Base-by-base conservation (phyloP, 2,888 invertebrate genomes). In the Apotomis turbidana region DNA sequence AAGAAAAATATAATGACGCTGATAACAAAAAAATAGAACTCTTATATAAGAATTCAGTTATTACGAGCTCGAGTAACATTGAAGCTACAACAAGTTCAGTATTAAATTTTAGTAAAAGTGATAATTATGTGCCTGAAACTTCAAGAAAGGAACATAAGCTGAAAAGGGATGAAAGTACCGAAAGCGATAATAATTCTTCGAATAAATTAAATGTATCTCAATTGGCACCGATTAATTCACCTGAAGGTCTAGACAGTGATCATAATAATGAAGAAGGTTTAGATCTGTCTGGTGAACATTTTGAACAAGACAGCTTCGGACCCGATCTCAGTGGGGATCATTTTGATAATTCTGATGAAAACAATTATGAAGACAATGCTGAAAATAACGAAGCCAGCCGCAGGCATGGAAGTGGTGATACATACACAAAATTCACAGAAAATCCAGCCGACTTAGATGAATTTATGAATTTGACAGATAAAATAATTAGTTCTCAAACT, bases 401-500 rank as follows among this genome's bases (percentile, higher is more conserved):
- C 77, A 87, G 91, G 54, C 87, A 89, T 74, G 90, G 91, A 3
- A 93, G 93, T 78, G 89, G 93, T 57, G 91, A 91, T 63, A 93
- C 93, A 15, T 93, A 93, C 68, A 93, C 93, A 51, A 93, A 93
- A 80, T 91, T 90, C 74, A 88, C 90, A 9, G 91, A 91, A 78
- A 84, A 90, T 75, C 85, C 91, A 5, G 84, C 83, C 12, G 90
- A 91, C 77, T 85, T 93, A 75, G 90, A 92, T 76, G 93, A 93
- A 79, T 93, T 93, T 77, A 85, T 93, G 68, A 87, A 81, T 73
- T 77, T 93, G 58, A 93, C 93, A 57, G 90, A 93, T 80, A 87
- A 89, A 82, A 83, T 93, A 78, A 85, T 91, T 61, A 83, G 76
- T 71, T 79, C 78, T 64, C 81, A 86, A 54, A 77, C 82, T 61